phyloP scores from a whole-genome alignment of 2,113 vertebrate genomes.

The Anarhynchus alexandrinus region DNA sequence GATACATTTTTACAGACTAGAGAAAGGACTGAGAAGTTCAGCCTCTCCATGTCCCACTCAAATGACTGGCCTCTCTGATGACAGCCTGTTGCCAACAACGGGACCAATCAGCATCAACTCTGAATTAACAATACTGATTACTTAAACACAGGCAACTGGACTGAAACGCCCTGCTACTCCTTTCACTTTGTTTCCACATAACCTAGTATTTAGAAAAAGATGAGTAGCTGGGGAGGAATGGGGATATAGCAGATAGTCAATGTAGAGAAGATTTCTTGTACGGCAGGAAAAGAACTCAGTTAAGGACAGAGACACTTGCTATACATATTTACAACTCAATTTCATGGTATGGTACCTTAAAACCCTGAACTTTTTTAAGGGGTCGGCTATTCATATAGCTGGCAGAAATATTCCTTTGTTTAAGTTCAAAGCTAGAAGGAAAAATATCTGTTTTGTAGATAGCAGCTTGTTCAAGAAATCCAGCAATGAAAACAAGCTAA shows the following conservation, averaged over 20 bases:
- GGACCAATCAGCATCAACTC: neutral
- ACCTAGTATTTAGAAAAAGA: neutral
- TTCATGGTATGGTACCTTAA: neutral
- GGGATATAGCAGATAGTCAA: neutral
- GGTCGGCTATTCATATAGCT: neutral
- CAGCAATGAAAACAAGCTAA: neutral
- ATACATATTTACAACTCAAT: neutral
- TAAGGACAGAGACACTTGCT: neutral
- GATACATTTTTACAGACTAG: neutral
- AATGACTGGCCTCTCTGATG: neutral
- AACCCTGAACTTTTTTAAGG: neutral
- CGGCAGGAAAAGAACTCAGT: neutral
- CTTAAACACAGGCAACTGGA: neutral
- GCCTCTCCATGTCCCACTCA: accelerated
- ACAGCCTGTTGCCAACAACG: neutral
- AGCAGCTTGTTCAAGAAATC: neutral
- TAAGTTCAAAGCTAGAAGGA: neutral
- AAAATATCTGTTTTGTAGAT: neutral
- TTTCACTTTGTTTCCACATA: neutral
- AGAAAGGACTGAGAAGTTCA: neutral
- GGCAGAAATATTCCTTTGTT: neutral
- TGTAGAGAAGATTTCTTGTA: neutral
- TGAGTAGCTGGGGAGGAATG: neutral
- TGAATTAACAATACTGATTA: neutral
- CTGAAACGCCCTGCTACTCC: neutral